Percentiles rank a stretch among this genome's conserved stretches.
Evolutionary conservation across 2,797 vertebrate species (phyloP).

Genomic region (Urophycis tenuis): DNA sequence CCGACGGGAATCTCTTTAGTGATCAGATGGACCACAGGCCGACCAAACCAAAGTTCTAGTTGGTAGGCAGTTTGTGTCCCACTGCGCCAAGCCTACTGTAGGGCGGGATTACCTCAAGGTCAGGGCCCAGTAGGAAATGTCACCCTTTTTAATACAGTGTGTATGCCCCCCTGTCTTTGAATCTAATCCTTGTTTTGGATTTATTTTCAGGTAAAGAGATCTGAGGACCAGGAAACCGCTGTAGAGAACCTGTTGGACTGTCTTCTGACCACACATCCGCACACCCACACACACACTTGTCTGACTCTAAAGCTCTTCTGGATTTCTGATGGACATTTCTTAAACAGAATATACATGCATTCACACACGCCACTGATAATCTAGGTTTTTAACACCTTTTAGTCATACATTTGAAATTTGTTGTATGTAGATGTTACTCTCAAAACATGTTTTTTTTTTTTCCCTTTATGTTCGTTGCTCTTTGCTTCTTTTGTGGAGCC

Average conservation of each 20-base stretch:
- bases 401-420: slow-evolving; percentile 70
- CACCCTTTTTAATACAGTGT: no score
- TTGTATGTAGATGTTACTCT: slow-evolving; percentile 76
- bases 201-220: slow-evolving; percentile 84
- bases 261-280: slow-evolving; percentile 65
- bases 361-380: slow-evolving; percentile 47
- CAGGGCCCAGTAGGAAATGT: no score
- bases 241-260: slow-evolving; percentile 70
- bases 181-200: slow-evolving; percentile 1
- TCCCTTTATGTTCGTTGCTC: slow-evolving; percentile 70
- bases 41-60: no score
- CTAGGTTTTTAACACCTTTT: slow-evolving; percentile 76
- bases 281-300: slow-evolving; percentile 56
- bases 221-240: slow-evolving; percentile 51
- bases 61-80: background rate
- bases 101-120: no score
- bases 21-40: no score
- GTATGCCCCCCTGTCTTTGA: background rate
- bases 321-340: slow-evolving; percentile 64
- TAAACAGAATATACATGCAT: slow-evolving; percentile 41
- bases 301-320: slow-evolving; percentile 78
- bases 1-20: background rate
- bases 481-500: slow-evolving; percentile 75
- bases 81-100: background rate
- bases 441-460: slow-evolving; percentile 55